Evolutionary conservation across 2,113 vertebrate species (phyloP).

Genomic region (Tonatia bakeri): DNA sequence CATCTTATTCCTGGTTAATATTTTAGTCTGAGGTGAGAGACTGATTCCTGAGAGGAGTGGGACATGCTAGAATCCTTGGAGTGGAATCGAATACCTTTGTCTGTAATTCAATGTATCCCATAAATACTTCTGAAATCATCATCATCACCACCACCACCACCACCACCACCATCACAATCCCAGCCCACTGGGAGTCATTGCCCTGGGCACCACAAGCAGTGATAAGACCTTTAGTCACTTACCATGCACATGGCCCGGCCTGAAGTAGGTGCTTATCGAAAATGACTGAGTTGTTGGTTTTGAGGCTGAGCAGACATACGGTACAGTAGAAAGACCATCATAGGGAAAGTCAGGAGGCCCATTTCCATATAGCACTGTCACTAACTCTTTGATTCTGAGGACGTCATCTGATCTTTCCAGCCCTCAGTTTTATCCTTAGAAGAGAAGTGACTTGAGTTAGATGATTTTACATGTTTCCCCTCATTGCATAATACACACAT

Average conservation of each 20-base stretch:
- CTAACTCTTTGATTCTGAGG: background rate
- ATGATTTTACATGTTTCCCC: background rate
- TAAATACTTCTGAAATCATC: background rate
- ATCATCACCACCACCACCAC: background rate
- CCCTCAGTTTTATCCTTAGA: background rate
- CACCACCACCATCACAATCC: background rate
- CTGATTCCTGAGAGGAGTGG: background rate
- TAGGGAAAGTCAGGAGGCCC: background rate
- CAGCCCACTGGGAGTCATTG: background rate
- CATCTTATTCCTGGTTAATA: background rate
- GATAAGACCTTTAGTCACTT: background rate
- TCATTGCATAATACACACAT: background rate
- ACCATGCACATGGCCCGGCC: background rate
- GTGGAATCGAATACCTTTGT: background rate
- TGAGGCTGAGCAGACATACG: background rate
- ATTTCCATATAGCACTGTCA: background rate
- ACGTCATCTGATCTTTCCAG: background rate
- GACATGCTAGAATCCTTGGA: background rate
- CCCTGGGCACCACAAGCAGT: background rate
- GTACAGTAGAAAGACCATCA: background rate
- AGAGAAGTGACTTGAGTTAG: no score
- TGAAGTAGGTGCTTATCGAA: background rate
- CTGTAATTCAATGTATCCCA: background rate
- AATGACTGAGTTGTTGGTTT: background rate
- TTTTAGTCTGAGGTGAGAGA: background rate